phyloP scores from a whole-genome alignment of 2,797 vertebrate genomes.

The Otolemur crassicaudatus region DNA sequence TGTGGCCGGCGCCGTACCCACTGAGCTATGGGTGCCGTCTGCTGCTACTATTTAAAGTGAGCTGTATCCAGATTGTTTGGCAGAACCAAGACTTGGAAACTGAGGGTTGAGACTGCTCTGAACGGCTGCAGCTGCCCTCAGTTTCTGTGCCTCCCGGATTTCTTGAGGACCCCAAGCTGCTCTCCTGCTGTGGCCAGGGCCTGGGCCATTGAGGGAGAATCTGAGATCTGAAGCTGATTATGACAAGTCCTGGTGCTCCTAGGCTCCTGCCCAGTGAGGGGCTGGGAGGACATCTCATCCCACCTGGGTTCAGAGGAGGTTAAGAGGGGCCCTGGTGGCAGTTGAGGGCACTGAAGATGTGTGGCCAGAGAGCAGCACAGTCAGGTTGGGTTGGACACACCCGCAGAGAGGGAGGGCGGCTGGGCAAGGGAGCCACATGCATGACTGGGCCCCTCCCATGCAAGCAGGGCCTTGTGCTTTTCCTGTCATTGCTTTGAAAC shows the following conservation, averaged over 20 bases:
- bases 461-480: rapidly evolving
- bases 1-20: too few species aligned
- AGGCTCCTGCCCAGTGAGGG: background rate
- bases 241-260: background rate
- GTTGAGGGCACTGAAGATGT: background rate
- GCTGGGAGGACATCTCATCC: background rate
- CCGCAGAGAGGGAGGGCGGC: background rate
- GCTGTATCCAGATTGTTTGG: background rate
- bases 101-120: background rate
- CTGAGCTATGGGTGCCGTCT: too few species aligned
- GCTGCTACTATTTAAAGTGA: background rate
- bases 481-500: background rate
- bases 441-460: rapidly evolving
- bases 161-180: background rate
- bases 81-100: background rate
- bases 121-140: background rate
- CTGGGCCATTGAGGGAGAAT: background rate
- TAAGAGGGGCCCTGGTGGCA: background rate
- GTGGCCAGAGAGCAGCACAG: background rate
- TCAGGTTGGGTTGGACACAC: background rate
- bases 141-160: background rate
- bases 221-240: background rate
- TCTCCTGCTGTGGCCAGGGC: background rate
- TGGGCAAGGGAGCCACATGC: rapidly evolving
- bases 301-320: too few species aligned